Conservation (phyloP, 2,888 invertebrate genomes). For the Dicyrtoma fusca region DNA sequence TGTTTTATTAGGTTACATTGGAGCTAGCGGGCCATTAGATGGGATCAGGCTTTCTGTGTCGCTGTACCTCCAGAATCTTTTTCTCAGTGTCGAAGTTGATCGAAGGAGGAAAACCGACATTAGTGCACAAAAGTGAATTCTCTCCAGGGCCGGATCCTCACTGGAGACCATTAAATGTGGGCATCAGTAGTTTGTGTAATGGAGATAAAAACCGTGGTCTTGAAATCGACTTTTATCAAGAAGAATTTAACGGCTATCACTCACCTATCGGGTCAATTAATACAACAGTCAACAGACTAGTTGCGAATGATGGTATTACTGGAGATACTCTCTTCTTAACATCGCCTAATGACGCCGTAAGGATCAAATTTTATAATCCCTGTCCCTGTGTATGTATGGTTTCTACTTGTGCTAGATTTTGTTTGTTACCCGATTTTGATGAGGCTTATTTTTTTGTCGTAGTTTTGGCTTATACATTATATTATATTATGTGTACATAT, state of each 20-base stretch:
- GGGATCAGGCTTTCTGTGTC: constrained; percentile 57
- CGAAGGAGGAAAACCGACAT: constrained; percentile 60
- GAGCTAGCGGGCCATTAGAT: constrained; percentile 14
- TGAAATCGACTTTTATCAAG: constrained; percentile 62
- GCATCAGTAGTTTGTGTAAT: constrained; percentile 62
- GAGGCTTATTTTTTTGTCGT: background rate
- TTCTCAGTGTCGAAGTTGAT: constrained; percentile 59
- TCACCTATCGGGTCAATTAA: constrained; percentile 54
- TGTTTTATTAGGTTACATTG: constrained; percentile 5
- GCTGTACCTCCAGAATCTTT: constrained; percentile 48
- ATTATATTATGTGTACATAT: background rate
- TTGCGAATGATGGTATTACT: background rate
- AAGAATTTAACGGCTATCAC: constrained; percentile 56
- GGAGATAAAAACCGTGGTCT: constrained; percentile 62
- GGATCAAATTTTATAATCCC: background rate
- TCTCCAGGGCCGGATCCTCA: constrained; percentile 61
- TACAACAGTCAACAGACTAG: constrained; percentile 51
- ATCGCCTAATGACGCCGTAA: constrained; percentile 10
- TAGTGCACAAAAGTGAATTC: constrained; percentile 65
- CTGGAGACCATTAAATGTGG: constrained; percentile 63
- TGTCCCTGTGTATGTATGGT: background rate
- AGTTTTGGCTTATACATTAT: background rate
- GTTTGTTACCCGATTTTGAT: background rate
- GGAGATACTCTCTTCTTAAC: background rate
- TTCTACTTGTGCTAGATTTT: background rate